Conservation (phyloP, 2,888 invertebrate genomes). For the Drosophila multiciliata region DNA sequence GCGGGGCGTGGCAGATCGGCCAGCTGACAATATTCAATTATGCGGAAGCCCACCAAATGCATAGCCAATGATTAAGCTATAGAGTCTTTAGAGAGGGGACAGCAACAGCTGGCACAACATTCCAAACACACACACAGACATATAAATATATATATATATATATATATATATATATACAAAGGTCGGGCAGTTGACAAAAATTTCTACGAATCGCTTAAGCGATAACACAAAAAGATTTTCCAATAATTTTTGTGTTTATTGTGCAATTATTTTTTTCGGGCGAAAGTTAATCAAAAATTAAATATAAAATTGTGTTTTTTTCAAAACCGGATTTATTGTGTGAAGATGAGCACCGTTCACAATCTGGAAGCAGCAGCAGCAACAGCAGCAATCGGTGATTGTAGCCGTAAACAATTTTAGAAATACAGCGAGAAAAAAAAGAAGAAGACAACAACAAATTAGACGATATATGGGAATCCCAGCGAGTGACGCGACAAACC, state of each 20-base stretch:
- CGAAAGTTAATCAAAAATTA: conserved; percentile 80
- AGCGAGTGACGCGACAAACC: conserved; percentile 76
- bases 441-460: conserved; percentile 64
- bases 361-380: conserved; percentile 1
- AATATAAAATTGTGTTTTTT: conserved; percentile 53
- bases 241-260: conserved; percentile 63
- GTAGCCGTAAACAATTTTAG: conserved; percentile 78
- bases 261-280: conserved; percentile 74
- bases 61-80: conserved; percentile 26
- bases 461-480: conserved; percentile 80
- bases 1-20: conserved; percentile 34
- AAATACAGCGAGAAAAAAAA: conserved; percentile 42
- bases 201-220: conserved; percentile 1
- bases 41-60: conserved; percentile 51
- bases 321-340: conserved; percentile 78
- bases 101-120: conserved; percentile 33
- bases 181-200: conserved; percentile 13
- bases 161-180: conserved; percentile 6
- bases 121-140: conserved; percentile 24
- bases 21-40: conserved; percentile 42
- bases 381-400: conserved; percentile 26
- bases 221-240: conserved; percentile 30
- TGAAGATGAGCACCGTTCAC: conserved; percentile 65
- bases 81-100: conserved; percentile 13
- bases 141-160: background rate